Conservation (phyloP, 2,797 vertebrate species). For the Graptemys geographica region DNA sequence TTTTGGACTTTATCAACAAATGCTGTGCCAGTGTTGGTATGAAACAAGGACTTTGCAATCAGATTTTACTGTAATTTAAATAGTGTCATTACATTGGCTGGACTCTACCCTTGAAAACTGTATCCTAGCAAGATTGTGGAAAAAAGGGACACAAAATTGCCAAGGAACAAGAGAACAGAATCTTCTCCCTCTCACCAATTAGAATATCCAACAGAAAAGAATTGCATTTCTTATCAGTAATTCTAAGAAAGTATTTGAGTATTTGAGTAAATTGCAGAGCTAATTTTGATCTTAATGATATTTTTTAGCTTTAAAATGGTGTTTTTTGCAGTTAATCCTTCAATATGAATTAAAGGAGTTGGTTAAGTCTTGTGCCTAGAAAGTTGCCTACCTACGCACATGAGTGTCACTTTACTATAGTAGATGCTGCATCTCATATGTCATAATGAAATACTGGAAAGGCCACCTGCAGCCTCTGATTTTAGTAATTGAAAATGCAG, state of each 20-base stretch:
- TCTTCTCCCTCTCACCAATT: background rate
- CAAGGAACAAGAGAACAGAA: background rate
- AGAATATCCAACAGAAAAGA: background rate
- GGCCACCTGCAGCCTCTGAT: background rate
- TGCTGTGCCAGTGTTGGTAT: background rate
- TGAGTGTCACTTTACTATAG: background rate
- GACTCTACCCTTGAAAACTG: background rate
- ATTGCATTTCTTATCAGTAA: background rate
- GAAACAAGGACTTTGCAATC: background rate
- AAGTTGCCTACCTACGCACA: background rate
- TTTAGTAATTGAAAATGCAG: background rate
- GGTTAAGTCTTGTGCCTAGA: background rate
- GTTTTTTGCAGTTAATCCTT: background rate
- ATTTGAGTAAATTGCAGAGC: background rate
- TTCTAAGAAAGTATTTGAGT: background rate
- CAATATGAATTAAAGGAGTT: background rate
- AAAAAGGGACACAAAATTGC: background rate
- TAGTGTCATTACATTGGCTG: background rate
- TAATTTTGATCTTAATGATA: background rate
- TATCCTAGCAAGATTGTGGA: background rate
- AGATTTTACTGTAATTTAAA: rapidly evolving
- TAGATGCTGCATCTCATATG: background rate
- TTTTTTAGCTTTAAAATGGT: background rate
- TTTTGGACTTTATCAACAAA: background rate
- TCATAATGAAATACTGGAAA: background rate